Evolutionary conservation across 1,140 invertebrate species (phyloP), one percentile per base, ranked within the genome.

Genomic region (Bombus superbus): DNA sequence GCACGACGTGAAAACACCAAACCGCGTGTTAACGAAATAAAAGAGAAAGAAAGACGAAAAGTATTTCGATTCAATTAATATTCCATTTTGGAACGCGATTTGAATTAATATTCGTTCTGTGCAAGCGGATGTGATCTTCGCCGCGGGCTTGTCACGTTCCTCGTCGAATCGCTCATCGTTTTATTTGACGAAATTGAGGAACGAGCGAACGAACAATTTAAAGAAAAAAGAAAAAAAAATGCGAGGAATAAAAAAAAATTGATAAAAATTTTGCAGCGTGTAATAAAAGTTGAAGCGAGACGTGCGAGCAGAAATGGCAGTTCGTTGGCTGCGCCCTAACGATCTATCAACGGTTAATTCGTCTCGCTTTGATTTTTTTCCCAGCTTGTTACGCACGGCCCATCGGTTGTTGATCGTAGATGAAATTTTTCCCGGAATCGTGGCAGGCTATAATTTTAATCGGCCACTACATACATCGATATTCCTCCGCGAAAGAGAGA

Each of bases 11-110:
- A n/a, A 59, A 79, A 71, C 69, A 78, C 0, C 53, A 3, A 15
- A 3, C 35, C 35, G 28, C n/a, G n/a, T 44, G 18, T 69, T 9
- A 73, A 47, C 35, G 62, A 8, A 53, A 42, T 28, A 42, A 38
- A 32, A 66, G 8, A 57, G 3, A 53, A 18, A 11, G 28, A 85
- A 71, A 79, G 59, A n/a, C 28, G n/a, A 25, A 11, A 22, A n/a
- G 57, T 22, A 47, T 80, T 78, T 53, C 83, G 77, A 85, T 85
- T 71, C 75, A 62, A 84, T 84, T 84, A 84, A 84, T 84, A 79
- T 84, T 85, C 66, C 57, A 79, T 85, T 57, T 32, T 10, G 77
- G 57, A 9, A 85, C 83, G 77, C 68, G 68, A 59, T 80, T 79
- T 32, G 83, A 85, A 85, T 85, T 85, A 73, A 85, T 85, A 85